These are phyloP conservation scores for Loxodonta africana DNA, from an alignment of 2,113 vertebrate species.

Conservation along the genomic window DNA sequence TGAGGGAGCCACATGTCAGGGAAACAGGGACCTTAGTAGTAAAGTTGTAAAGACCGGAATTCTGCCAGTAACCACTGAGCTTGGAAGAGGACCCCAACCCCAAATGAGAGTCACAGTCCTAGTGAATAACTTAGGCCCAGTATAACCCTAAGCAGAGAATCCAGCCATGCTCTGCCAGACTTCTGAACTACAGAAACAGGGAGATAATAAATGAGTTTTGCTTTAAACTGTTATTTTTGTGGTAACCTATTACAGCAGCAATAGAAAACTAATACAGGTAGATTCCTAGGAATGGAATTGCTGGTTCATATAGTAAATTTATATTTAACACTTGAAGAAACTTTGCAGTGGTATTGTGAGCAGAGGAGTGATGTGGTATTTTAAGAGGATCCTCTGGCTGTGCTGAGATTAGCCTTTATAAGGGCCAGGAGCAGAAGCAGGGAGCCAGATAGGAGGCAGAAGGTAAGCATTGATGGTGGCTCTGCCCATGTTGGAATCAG, in stretches of 20 bases:
- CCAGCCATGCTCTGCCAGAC: neutral
- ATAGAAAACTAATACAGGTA: no score
- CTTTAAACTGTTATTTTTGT: no score
- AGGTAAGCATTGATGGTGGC: no score
- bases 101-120: neutral
- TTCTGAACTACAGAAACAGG: neutral
- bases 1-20: neutral
- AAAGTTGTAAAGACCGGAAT: neutral
- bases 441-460: no score
- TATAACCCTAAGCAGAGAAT: neutral
- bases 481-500: neutral
- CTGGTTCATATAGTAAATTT: no score
- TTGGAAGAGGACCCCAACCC: neutral
- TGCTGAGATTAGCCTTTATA: neutral
- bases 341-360: neutral
- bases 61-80: neutral
- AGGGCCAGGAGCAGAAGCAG: neutral
- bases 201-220: no score
- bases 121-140: neutral
- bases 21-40: neutral
- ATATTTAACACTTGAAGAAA: neutral
- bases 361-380: neutral
- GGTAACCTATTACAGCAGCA: no score
- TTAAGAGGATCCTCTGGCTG: neutral
- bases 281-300: no score